Conservation (phyloP, 1,140 invertebrate genomes). For the Tachypleus tridentatus region DNA sequence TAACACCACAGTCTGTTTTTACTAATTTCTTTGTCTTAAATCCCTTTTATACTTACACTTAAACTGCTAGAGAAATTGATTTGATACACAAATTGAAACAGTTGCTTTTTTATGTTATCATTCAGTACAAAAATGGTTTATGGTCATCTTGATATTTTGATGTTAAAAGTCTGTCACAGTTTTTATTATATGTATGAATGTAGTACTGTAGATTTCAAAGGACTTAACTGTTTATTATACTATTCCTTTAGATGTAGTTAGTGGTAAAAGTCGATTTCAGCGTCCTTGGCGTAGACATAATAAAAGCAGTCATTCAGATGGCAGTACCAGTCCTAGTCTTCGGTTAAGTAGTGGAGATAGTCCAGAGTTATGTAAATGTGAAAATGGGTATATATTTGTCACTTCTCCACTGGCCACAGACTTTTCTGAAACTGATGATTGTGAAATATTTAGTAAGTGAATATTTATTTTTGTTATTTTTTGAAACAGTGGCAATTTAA, state of each 20-base stretch:
- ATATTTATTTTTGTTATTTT: no score
- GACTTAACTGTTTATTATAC: not conserved
- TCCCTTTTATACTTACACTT: no score
- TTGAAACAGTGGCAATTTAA: no score
- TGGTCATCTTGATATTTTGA: not conserved
- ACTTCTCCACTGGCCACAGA: no score
- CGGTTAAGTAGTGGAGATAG: constrained; percentile 2
- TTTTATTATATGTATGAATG: not conserved
- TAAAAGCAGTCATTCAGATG: constrained; percentile 17
- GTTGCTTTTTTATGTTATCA: not conserved
- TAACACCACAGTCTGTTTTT: no score
- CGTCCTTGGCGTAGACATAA: constrained; percentile 12
- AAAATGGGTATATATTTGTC: constrained; percentile 16
- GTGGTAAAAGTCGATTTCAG: constrained; percentile 9
- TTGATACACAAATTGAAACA: no score
- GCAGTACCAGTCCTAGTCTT: constrained; percentile 10
- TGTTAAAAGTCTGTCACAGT: not conserved
- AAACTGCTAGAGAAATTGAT: no score
- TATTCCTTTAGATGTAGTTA: constrained; percentile 8
- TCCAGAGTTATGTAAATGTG: constrained; percentile 12
- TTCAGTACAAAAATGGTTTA: not conserved
- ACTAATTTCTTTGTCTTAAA: no score
- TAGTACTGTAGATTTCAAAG: not conserved
- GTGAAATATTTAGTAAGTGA: no score
- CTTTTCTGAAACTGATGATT: no score